Base-by-base conservation (phyloP, 2,797 vertebrate genomes). In the Discoglossus pictus region DNA sequence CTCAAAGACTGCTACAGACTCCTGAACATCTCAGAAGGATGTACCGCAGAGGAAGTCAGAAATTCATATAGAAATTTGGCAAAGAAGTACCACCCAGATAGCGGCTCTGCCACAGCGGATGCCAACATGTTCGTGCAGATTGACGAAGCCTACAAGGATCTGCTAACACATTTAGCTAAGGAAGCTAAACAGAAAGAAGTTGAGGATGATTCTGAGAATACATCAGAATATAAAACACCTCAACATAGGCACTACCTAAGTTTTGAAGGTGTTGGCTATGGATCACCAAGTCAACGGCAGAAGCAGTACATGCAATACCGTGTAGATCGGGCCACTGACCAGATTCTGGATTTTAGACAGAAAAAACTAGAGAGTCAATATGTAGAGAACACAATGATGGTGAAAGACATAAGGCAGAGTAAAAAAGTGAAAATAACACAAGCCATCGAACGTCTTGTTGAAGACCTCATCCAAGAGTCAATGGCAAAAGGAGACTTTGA, bases 401-500 rank as follows among this genome's bases (percentile, higher is more conserved):
- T 87, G 31, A 82, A 87, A 61, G 93, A 97, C 1, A 61, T 93
- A 42, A 84, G 79, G 53, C 89, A 93, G 44, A 97, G 93, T 79
- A 92, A 80, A 36, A 89, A 93, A 70, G 88, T 90, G 74, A 94
- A 96, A 78, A 92, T 98, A 72, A 98, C 96, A 0, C 95, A 98
- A 78, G 94, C 95, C 0, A 88, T 99, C 34, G 97, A 99, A 16
- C 88, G 95, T 15, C 79, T 99, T 47, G 97, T 99, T 65, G 96
- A 98, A 78, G 97, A 99, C 74, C 92, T 98, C 63, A 99, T 99
- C 79, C 96, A 95, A 78, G 96, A 98, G 15, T 97, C 95, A 0
- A 98, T 99, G 93, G 94, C 94, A 0, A 93, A 92, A 2, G 95
- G 97, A 52, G 97, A 98, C 78, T 98, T 99, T 61, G 88, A 84